phyloP scores from a whole-genome alignment of 2,113 vertebrate genomes.

The Noctilio leporinus region DNA sequence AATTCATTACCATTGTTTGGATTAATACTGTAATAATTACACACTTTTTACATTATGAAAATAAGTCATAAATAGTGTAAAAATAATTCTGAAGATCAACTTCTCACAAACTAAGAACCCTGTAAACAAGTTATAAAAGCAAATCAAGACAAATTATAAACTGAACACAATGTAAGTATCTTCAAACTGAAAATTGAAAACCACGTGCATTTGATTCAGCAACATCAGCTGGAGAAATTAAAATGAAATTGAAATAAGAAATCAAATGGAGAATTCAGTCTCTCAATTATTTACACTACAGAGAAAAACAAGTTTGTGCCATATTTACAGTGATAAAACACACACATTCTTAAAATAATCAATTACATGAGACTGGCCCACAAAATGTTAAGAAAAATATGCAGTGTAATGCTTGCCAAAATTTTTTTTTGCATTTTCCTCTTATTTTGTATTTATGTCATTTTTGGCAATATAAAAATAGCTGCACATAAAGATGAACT shows the following conservation, averaged over 20 bases:
- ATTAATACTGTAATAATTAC: conserved; percentile 86
- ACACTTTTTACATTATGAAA: conserved; percentile 89
- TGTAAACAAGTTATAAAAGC: conserved; percentile 79
- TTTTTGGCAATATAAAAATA: conserved; percentile 81
- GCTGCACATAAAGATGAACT: conserved; percentile 79
- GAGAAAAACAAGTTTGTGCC: conserved; percentile 61
- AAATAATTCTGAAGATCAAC: conserved; percentile 90
- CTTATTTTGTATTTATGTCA: conserved; percentile 70
- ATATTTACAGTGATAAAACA: conserved; percentile 77
- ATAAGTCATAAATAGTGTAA: conserved; percentile 91
- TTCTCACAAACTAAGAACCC: conserved; percentile 83
- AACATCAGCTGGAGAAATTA: conserved; percentile 70
- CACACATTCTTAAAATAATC: conserved; percentile 63
- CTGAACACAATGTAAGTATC: conserved; percentile 73
- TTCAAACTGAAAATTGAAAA: conserved; percentile 73
- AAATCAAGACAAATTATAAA: conserved; percentile 76
- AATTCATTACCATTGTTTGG: conserved; percentile 72
- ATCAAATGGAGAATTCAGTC: conserved; percentile 70
- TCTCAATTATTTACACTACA: conserved; percentile 72
- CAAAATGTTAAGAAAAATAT: conserved; percentile 49
- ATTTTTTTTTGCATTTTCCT: conserved; percentile 67
- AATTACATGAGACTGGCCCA: conserved; percentile 65
- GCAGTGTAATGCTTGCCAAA: conserved; percentile 71
- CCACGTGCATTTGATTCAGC: conserved; percentile 56
- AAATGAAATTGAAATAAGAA: conserved; percentile 73